Conservation (phyloP, 2,888 invertebrate genomes). For the Coenonympha glycerion region DNA sequence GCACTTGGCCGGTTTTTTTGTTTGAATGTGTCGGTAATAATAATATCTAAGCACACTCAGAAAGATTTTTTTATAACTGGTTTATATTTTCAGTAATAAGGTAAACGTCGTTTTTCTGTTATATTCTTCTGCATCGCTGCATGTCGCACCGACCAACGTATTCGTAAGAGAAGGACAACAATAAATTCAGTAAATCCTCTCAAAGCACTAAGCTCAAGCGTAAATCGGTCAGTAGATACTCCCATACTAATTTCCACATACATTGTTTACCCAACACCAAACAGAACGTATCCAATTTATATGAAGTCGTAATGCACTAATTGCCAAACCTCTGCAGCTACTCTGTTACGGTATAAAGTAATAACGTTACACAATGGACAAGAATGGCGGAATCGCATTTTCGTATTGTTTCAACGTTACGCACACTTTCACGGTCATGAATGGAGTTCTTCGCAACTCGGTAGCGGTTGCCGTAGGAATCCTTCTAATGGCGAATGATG, state of each 20-base stretch:
- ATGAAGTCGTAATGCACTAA: conserved; percentile 33
- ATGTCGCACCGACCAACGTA: no score
- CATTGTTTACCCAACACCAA: conserved; percentile 21
- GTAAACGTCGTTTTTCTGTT: no score
- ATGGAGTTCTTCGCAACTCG: conserved; percentile 19
- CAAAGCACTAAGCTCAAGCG: no score
- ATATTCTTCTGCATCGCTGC: no score
- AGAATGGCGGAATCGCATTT: conserved; percentile 47
- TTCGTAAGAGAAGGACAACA: no score
- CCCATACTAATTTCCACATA: background rate
- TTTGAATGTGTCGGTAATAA: no score
- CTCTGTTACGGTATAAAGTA: conserved; percentile 19
- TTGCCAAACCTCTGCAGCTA: conserved; percentile 22
- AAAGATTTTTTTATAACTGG: no score
- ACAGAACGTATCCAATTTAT: conserved; percentile 24
- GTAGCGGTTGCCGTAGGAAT: background rate
- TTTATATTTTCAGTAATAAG: no score
- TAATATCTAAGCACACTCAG: no score
- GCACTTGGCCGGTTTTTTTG: no score
- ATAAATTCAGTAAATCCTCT: no score
- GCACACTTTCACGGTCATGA: conserved; percentile 66
- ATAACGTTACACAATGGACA: conserved; percentile 18
- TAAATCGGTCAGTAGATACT: background rate
- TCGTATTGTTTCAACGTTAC: conserved; percentile 51
- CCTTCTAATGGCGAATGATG: no score